Evolutionary conservation across 2,797 vertebrate species (phyloP).

Genomic region (Takifugu rubripes): DNA sequence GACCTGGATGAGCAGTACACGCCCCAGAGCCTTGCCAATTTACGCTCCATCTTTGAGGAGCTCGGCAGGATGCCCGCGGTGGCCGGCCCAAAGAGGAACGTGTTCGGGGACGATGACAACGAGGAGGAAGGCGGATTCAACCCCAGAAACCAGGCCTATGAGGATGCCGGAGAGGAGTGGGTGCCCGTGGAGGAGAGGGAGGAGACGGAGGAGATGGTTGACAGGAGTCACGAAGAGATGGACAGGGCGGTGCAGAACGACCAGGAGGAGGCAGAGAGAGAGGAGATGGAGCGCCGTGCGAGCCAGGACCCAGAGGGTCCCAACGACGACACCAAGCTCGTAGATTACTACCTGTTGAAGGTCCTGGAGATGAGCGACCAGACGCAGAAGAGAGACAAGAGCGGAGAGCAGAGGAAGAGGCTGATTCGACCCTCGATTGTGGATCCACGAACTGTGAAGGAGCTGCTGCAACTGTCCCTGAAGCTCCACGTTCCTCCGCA

Average conservation of each 20-base stretch:
- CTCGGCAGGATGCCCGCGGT: constrained; percentile 84
- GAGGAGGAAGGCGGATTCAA: constrained; percentile 83
- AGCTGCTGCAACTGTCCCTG: constrained; percentile 90
- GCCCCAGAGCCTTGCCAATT: constrained; percentile 91
- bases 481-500: constrained; percentile 96
- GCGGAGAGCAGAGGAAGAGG: constrained; percentile 79
- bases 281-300: constrained; percentile 80
- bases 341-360: constrained; percentile 88
- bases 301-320: constrained; percentile 74
- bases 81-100: constrained; percentile 80
- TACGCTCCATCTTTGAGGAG: constrained; percentile 96
- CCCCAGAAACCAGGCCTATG: constrained; percentile 87
- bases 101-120: constrained; percentile 80
- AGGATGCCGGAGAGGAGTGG: constrained; percentile 95
- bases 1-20: constrained; percentile 96
- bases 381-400: constrained; percentile 71
- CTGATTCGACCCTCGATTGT: constrained; percentile 77
- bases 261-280: constrained; percentile 65
- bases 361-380: constrained; percentile 82
- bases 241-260: constrained; percentile 77
- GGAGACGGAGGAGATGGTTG: constrained; percentile 90
- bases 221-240: constrained; percentile 87
- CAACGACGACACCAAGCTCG: constrained; percentile 86
- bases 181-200: constrained; percentile 91
- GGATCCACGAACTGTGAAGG: constrained; percentile 86